Percentiles rank a stretch among this genome's conserved stretches.
phyloP scores from a whole-genome alignment of 2,888 invertebrate species.

The Cephus runcator region DNA sequence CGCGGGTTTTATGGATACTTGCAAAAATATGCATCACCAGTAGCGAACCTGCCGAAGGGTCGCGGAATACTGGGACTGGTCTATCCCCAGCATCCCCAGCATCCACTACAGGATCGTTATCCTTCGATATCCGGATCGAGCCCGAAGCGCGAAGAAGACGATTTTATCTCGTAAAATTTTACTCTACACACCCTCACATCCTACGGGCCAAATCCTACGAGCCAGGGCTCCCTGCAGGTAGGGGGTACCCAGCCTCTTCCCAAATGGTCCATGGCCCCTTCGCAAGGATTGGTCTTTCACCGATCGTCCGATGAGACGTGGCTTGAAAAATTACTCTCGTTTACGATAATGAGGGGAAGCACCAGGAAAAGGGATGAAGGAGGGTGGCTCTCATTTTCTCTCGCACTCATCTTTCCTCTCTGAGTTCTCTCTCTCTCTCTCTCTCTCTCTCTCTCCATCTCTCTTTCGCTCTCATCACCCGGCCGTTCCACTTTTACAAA shows the following conservation, averaged over 20 bases:
- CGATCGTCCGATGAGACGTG: slow-evolving; percentile 24
- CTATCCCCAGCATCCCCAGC: no score
- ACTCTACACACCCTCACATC: no score
- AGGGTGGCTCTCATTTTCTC: slow-evolving; percentile 3
- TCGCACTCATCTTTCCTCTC: background rate
- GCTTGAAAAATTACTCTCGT: slow-evolving; percentile 40
- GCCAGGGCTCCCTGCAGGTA: no score
- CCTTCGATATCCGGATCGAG: slow-evolving; percentile 32
- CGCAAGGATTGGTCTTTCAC: slow-evolving; percentile 20
- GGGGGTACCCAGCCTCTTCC: no score
- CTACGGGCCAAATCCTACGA: no score
- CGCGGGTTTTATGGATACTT: slow-evolving; percentile 7
- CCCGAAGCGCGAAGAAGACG: no score
- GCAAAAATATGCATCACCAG: slow-evolving; percentile 30
- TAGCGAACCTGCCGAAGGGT: background rate
- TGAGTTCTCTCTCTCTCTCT: no score
- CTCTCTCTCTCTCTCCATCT: no score
- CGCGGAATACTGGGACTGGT: background rate
- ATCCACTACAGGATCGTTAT: slow-evolving; percentile 34
- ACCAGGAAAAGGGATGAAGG: slow-evolving; percentile 22
- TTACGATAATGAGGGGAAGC: slow-evolving; percentile 39
- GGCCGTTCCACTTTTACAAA: no score
- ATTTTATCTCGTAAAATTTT: no score
- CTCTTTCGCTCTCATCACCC: no score
- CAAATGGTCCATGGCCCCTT: background rate